Conservation (phyloP, 2,797 vertebrate species). For the Lacerta viridis region DNA sequence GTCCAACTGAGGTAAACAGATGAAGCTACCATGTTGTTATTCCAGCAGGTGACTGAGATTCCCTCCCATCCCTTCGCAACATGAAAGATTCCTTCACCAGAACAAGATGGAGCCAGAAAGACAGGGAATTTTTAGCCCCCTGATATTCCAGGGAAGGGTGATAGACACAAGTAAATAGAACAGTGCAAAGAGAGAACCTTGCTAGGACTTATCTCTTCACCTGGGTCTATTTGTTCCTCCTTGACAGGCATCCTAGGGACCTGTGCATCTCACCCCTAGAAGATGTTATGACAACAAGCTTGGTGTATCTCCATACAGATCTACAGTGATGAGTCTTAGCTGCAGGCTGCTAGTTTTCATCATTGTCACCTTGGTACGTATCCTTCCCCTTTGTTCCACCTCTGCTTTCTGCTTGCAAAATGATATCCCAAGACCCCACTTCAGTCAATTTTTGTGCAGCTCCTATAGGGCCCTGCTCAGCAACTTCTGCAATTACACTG, state of each 20-base stretch:
- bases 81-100: conserved; percentile 12
- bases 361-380: background rate
- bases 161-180: background rate
- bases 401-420: background rate
- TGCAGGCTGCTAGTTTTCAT: background rate
- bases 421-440: background rate
- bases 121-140: background rate
- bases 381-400: background rate
- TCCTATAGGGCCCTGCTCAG: background rate
- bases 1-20: conserved; percentile 18
- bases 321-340: background rate
- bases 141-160: background rate
- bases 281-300: no score
- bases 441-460: background rate
- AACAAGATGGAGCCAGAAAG: background rate
- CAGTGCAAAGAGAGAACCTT: background rate
- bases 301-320: no score
- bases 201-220: background rate
- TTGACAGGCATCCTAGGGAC: background rate
- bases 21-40: background rate
- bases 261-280: background rate
- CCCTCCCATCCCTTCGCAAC: background rate
- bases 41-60: background rate
- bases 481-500: background rate
- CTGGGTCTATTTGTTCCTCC: background rate